Conservation (phyloP, 2,113 vertebrate species). For the Stegostoma tigrinum region DNA sequence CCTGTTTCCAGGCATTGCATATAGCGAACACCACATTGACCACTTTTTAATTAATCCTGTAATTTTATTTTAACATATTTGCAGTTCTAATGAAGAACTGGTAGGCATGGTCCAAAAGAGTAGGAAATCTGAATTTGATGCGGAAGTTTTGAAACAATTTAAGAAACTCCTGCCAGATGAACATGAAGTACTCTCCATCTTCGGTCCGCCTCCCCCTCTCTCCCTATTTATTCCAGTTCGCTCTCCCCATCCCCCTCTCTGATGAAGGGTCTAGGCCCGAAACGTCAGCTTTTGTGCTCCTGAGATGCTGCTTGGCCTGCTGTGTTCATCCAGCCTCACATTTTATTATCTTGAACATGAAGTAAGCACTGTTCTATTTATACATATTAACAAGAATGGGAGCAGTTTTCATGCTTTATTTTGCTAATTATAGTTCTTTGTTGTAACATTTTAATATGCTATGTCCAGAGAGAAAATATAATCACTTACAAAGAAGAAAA, state of each 20-base stretch:
- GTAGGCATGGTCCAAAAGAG: conserved; percentile 72
- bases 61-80: background rate
- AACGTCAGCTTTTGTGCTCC: too few relatives aligned
- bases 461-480: conserved; percentile 76
- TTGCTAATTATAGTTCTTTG: background rate
- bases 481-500: conserved; percentile 76
- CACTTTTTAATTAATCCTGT: background rate
- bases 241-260: too few relatives aligned
- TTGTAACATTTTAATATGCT: conserved; percentile 30
- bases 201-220: too few relatives aligned
- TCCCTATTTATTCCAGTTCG: too few relatives aligned
- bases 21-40: background rate
- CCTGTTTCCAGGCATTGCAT: background rate
- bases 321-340: too few relatives aligned
- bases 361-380: conserved; percentile 54
- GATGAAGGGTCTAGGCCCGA: too few relatives aligned
- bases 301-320: too few relatives aligned
- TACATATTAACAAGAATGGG: background rate
- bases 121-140: conserved; percentile 79
- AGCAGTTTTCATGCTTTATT: background rate
- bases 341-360: too few relatives aligned
- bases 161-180: conserved; percentile 89
- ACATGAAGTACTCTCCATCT: conserved; percentile 93
- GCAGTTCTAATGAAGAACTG: conserved; percentile 81
- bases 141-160: conserved; percentile 85